Base-by-base conservation (phyloP, 2,888 invertebrate species). In the Drosophila engyochracea region DNA sequence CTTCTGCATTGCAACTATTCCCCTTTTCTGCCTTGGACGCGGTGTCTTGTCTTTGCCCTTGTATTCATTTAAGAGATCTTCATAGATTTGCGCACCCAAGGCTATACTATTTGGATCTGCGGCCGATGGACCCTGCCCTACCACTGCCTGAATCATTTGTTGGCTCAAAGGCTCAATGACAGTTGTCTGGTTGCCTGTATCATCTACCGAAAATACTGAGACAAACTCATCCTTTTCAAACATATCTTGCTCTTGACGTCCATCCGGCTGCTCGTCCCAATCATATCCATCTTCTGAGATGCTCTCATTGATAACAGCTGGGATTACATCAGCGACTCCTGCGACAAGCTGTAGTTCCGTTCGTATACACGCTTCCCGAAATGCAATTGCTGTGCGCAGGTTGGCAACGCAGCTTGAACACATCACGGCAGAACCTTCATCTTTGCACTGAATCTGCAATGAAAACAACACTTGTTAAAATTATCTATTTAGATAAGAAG, bases 21-120 rank as follows among this genome's bases (percentile, higher is more conserved):
- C 30, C 5, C 41, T 54, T 31, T 31, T 66, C 9, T 44, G 33
- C 16, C 52, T 59, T 2, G 37, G 31, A n/a, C 58, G 82, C n/a
- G 58, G 2, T n/a, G 2, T 1, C 39, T 47, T 83, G 2, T 67
- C 57, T 3, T 60, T 33, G 2, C 83, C 83, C 12, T 31, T 76
- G 16, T 89, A 83, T 44, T 83, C 76, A 9, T 80, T 71, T 9
- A 83, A 57, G 4, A 83, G 81, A 22, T 89, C 83, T 51, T 85
- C 74, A 39, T 89, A 83, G 12, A 83, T 76, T 16, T 83, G 74
- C 4, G 73, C 64, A 3, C 89, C 83, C 35, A 72, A 49, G 5
- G 81, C 76, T 52, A 89, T 51, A 44, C 86, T 83, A 6, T 74
- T 73, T 6, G 86, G 60, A 59, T 89, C 83, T 25, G 35, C 39